Evolutionary conservation across 2,888 invertebrate genomes (phyloP).

Genomic region (Trichacis sp.): DNA sequence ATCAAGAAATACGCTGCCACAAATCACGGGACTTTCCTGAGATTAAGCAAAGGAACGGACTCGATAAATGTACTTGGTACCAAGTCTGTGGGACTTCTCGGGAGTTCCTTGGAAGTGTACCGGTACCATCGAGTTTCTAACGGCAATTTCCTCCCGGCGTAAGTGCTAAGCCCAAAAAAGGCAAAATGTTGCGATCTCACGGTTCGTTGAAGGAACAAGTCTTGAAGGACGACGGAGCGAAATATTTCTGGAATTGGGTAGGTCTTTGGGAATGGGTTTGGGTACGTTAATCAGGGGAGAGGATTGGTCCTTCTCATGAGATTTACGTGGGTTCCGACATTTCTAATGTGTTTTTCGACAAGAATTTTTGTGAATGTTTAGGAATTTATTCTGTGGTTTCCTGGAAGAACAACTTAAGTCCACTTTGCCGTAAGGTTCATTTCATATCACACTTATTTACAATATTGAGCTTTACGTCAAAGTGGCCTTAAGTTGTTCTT

Average conservation of each 20-base stretch:
- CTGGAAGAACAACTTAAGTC: too few relatives aligned
- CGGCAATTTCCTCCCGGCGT: constrained; percentile 58
- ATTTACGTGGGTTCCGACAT: too few relatives aligned
- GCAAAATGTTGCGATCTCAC: constrained; percentile 19
- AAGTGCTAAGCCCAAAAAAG: constrained; percentile 40
- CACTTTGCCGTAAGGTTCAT: too few relatives aligned
- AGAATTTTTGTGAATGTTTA: neutral
- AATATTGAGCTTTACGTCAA: too few relatives aligned
- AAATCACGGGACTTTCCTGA: constrained; percentile 47
- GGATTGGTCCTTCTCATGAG: too few relatives aligned
- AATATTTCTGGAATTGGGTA: neutral
- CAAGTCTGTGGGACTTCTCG: constrained; percentile 48
- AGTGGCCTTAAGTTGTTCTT: too few relatives aligned
- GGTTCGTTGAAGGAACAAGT: neutral
- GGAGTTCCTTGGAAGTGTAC: too few relatives aligned
- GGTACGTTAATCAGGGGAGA: neutral
- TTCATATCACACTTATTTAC: too few relatives aligned
- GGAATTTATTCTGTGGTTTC: neutral
- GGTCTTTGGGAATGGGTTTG: neutral
- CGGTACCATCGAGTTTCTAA: constrained; percentile 56
- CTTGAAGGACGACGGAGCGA: neutral
- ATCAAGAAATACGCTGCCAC: constrained; percentile 49
- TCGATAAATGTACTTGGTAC: constrained; percentile 55
- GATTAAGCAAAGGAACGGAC: constrained; percentile 60
- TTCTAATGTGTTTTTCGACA: neutral